Percentiles rank a stretch among this genome's conserved stretches.
These are phyloP conservation scores for Poecile atricapillus DNA, from an alignment of 2,113 vertebrate genomes.

Conservation along the genomic window DNA sequence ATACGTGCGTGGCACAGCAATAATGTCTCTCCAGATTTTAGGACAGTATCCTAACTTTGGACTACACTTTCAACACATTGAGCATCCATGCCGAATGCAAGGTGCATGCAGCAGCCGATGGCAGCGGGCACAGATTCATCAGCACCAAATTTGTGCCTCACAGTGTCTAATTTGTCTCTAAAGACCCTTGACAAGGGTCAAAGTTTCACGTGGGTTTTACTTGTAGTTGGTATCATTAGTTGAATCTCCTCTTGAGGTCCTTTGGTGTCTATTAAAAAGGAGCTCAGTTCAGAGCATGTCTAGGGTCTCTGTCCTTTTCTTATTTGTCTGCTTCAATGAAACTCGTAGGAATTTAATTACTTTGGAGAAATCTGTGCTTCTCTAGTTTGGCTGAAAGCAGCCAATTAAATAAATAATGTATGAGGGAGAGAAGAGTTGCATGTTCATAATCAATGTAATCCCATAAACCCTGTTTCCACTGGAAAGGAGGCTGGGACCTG, in stretches of 20 bases:
- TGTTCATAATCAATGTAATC: not conserved
- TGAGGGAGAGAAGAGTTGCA: not conserved
- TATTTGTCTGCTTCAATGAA: not conserved
- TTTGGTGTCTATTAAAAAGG: not conserved
- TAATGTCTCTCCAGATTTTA: not conserved
- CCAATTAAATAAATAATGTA: slow-evolving; percentile 20
- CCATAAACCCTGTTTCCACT: not conserved
- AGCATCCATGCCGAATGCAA: not conserved
- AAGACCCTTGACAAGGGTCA: not conserved
- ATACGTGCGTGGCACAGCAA: not conserved
- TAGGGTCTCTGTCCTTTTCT: not conserved
- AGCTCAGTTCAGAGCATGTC: not conserved
- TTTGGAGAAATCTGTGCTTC: not conserved
- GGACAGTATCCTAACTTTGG: not conserved
- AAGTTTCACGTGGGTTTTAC: not conserved
- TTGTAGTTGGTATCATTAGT: not conserved
- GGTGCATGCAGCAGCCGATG: not conserved
- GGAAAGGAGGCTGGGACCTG: not conserved
- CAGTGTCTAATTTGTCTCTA: not conserved
- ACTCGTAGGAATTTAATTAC: not conserved
- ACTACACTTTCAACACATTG: not conserved
- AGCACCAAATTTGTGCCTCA: not conserved
- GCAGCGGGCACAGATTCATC: not conserved
- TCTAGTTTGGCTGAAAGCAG: slow-evolving; percentile 8
- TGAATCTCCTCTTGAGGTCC: not conserved